Evolutionary conservation across 1,140 invertebrate species (phyloP).

Genomic region (Panagrolaimus sp.): DNA sequence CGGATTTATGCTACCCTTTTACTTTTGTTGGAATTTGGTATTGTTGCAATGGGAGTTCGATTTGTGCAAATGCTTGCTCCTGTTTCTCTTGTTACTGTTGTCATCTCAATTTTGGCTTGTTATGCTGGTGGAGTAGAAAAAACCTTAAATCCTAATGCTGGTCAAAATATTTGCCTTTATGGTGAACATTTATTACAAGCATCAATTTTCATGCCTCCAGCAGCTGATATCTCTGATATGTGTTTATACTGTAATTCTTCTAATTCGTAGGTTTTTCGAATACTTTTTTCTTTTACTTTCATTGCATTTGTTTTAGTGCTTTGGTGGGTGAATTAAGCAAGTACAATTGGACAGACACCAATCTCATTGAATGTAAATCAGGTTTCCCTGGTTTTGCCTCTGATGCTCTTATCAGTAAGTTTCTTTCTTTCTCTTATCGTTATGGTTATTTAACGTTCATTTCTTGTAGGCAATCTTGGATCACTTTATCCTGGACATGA

Average conservation of each 20-base stretch:
- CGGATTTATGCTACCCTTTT: constrained; percentile 63
- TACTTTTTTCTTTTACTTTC: background rate
- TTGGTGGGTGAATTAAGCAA: background rate
- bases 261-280: constrained; percentile 10
- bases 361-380: constrained; percentile 41
- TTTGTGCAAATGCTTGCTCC: constrained; percentile 65
- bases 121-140: constrained; percentile 62
- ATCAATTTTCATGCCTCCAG: constrained; percentile 36
- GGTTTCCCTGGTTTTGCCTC: constrained; percentile 54
- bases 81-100: constrained; percentile 63
- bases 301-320: constrained; percentile 3
- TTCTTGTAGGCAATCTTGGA: constrained; percentile 51
- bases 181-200: constrained; percentile 53
- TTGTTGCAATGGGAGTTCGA: constrained; percentile 64
- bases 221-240: constrained; percentile 35
- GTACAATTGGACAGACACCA: background rate
- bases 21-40: constrained; percentile 61
- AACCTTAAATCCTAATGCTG: constrained; percentile 47
- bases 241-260: constrained; percentile 51
- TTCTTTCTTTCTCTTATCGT: constrained; percentile 4
- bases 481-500: constrained; percentile 37
- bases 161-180: constrained; percentile 58
- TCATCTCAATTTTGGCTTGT: constrained; percentile 63
- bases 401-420: constrained; percentile 44
- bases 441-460: background rate